phyloP scores from a whole-genome alignment of 2,797 vertebrate species.

The Xyrichtys novacula region DNA sequence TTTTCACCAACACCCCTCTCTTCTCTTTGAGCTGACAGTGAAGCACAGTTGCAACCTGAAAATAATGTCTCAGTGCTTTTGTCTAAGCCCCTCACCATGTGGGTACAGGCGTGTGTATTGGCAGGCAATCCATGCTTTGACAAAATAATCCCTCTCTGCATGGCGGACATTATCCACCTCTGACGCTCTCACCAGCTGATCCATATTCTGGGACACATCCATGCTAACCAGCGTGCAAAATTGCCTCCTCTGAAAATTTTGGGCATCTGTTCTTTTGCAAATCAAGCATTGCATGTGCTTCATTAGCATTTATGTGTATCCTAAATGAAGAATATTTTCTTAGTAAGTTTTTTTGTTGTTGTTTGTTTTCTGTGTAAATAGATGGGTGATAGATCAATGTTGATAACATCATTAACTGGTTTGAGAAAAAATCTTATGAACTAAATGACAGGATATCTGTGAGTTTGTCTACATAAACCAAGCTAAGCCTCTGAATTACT shows the following conservation, averaged over 20 bases:
- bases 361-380: constrained; percentile 29
- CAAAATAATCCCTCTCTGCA: constrained; percentile 76
- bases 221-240: constrained; percentile 52
- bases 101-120: constrained; percentile 63
- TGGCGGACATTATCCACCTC: constrained; percentile 69
- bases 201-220: constrained; percentile 57
- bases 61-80: constrained; percentile 63
- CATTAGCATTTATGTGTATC: constrained; percentile 54
- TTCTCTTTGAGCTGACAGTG: constrained; percentile 32
- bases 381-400: constrained; percentile 53
- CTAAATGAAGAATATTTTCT: constrained; percentile 46
- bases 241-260: constrained; percentile 41
- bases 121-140: constrained; percentile 72
- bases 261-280: constrained; percentile 47
- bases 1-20: constrained; percentile 35
- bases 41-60: constrained; percentile 62
- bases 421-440: constrained; percentile 57
- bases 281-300: constrained; percentile 52
- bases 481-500: constrained; percentile 54
- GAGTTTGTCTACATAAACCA: constrained; percentile 62
- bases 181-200: constrained; percentile 64
- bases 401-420: constrained; percentile 55
- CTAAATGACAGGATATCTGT: constrained; percentile 45
- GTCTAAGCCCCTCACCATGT: constrained; percentile 61
- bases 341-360: constrained; percentile 33